Evolutionary conservation across 1,140 invertebrate species (phyloP).

Genomic region (Bathynomus jamesi): DNA sequence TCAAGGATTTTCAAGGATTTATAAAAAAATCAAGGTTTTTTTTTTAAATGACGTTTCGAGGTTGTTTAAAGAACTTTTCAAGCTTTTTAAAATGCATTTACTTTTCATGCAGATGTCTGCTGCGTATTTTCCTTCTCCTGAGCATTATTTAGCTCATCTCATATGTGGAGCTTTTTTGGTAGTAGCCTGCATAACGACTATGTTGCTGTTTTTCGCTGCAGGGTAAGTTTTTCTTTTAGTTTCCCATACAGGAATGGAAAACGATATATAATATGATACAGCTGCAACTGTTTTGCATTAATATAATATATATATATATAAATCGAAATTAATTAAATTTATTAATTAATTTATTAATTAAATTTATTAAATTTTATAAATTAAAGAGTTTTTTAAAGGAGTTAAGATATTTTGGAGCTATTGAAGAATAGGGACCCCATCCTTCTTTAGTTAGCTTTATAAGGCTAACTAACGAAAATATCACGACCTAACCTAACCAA

Average conservation of each 20-base stretch:
- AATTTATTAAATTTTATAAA: neutral
- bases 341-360: neutral
- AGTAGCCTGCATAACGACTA: constrained; percentile 29
- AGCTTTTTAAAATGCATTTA: too few species aligned
- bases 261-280: neutral
- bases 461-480: too few species aligned
- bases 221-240: constrained; percentile 14
- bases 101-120: neutral
- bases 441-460: too few species aligned
- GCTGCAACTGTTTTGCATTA: neutral
- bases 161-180: constrained; percentile 13
- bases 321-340: neutral
- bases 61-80: too few species aligned
- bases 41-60: too few species aligned
- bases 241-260: neutral
- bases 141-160: neutral
- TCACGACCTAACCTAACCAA: too few species aligned
- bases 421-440: too few species aligned
- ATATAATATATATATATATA: neutral
- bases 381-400: too few species aligned
- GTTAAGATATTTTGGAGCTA: too few species aligned
- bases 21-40: too few species aligned
- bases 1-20: too few species aligned
- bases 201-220: constrained; percentile 36
- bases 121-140: neutral